A percentile compares a stretch with the other conserved stretches of the same genome.
Evolutionary conservation across 64 coral and sea anemone species (phyloP).

Genomic region (Anthopleura sola): DNA sequence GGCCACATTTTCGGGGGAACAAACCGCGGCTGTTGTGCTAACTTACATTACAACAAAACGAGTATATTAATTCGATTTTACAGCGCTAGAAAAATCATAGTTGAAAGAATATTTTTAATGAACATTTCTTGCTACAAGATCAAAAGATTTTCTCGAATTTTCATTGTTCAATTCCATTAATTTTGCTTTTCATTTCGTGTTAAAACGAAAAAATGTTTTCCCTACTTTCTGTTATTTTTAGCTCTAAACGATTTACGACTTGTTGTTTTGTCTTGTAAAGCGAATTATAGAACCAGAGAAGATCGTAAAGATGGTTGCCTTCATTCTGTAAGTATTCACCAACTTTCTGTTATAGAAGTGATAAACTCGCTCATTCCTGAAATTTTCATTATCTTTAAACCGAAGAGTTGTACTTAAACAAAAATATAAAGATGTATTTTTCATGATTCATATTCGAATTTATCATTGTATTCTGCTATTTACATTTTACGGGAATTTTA

Average conservation of each 20-base stretch:
- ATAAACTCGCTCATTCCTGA: background rate
- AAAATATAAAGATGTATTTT: background rate
- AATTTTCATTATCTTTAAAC: background rate
- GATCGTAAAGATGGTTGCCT: background rate
- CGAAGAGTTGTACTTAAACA: background rate
- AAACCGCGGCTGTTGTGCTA: conserved; percentile 4
- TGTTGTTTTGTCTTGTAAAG: background rate
- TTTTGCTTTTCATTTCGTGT: background rate
- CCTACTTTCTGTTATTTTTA: background rate
- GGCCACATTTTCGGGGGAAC: background rate
- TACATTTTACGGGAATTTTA: background rate
- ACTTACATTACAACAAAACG: background rate
- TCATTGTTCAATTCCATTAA: background rate
- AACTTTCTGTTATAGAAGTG: background rate
- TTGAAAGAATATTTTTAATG: background rate
- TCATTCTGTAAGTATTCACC: background rate
- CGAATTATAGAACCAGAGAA: background rate
- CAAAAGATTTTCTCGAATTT: background rate
- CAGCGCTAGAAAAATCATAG: background rate
- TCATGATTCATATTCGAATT: background rate
- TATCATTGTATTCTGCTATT: background rate
- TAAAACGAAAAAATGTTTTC: background rate
- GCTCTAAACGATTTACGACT: background rate
- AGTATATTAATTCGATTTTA: background rate
- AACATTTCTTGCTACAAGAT: background rate